A percentile compares a stretch with the other conserved stretches of the same genome.
phyloP scores from a whole-genome alignment of 1,140 invertebrate species.

The Parasteatoda tepidariorum region DNA sequence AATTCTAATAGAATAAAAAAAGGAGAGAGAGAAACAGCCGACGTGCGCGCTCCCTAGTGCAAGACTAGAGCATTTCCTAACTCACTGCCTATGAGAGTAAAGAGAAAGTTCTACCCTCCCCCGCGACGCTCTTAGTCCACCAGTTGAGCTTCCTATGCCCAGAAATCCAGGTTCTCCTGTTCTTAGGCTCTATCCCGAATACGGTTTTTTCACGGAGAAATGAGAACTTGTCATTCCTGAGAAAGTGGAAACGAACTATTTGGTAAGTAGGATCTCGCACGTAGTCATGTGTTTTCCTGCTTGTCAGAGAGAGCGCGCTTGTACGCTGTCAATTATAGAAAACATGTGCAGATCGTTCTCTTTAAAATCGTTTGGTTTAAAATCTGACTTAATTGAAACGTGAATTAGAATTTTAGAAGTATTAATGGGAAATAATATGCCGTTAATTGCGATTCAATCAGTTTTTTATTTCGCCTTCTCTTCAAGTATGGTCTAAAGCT shows the following conservation, averaged over 20 bases:
- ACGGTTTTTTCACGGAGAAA: slow-evolving; percentile 7
- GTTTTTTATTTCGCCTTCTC: no score
- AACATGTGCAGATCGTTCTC: no score
- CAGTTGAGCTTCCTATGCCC: slow-evolving; percentile 54
- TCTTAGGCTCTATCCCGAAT: slow-evolving; percentile 20
- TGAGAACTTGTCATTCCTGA: slow-evolving; percentile 16
- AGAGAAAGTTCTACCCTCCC: slow-evolving; percentile 35
- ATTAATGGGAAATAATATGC: no score
- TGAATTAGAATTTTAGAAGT: no score
- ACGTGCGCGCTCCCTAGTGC: slow-evolving; percentile 42
- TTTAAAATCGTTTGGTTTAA: no score
- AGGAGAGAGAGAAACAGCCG: neutral
- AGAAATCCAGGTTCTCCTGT: slow-evolving; percentile 54
- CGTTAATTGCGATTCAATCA: no score
- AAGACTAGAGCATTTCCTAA: neutral
- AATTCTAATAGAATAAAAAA: neutral
- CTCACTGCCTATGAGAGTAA: neutral
- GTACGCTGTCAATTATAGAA: no score
- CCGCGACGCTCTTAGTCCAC: slow-evolving; percentile 15
- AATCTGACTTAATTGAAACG: no score
- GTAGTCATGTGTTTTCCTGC: slow-evolving; percentile 9
- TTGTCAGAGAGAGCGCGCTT: neutral
- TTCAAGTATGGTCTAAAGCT: no score
- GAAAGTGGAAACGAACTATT: neutral
- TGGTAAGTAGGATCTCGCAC: neutral